Evolutionary conservation across 2,113 vertebrate genomes (phyloP).

Genomic region (Elachura formosa): DNA sequence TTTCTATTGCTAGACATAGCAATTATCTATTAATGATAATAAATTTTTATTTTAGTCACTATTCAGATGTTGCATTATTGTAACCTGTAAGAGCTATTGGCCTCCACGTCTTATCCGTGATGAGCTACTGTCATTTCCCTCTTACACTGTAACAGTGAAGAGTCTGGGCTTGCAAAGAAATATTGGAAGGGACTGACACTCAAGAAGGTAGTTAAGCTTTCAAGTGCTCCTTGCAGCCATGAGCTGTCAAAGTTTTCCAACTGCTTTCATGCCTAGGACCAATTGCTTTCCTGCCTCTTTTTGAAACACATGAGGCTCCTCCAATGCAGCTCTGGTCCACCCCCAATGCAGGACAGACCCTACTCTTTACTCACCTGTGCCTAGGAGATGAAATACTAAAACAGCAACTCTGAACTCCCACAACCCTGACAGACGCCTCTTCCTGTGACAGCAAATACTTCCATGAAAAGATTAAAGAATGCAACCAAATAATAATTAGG

Average conservation of each 20-base stretch:
- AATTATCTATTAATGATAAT: background rate
- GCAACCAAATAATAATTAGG: slow-evolving; percentile 9
- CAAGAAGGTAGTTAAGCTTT: background rate
- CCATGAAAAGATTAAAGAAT: background rate
- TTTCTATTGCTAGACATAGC: background rate
- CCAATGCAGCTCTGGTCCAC: background rate
- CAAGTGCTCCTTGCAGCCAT: background rate
- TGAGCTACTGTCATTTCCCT: background rate
- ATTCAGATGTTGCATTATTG: background rate
- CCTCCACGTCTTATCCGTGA: background rate
- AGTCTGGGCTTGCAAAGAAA: background rate
- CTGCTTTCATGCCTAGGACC: background rate
- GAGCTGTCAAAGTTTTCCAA: background rate
- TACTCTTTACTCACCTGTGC: background rate
- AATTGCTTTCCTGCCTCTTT: background rate
- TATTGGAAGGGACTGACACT: background rate
- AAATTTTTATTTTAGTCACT: background rate
- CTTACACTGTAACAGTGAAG: background rate
- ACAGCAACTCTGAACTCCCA: background rate
- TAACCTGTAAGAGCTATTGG: background rate
- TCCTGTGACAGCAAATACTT: background rate
- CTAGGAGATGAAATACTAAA: background rate
- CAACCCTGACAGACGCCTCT: background rate
- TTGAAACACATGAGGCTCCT: background rate
- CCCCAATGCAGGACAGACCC: background rate